These are phyloP conservation scores for Ptiloglossa arizonensis DNA, from an alignment of 1,140 invertebrate species.

Conservation along the genomic window DNA sequence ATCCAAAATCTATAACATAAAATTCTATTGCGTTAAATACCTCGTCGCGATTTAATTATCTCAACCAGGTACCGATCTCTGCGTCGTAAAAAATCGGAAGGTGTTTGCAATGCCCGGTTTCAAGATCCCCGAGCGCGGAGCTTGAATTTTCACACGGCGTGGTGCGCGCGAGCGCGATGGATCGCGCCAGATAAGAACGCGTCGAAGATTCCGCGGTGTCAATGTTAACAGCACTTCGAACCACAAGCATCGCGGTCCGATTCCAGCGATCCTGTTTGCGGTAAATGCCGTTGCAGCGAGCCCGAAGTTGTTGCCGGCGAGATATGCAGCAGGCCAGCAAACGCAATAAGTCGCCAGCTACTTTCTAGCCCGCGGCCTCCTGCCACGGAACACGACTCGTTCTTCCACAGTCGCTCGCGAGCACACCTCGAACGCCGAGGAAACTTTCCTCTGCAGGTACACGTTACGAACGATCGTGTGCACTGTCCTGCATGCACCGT, in stretches of 20 bases:
- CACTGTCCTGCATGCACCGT: background rate
- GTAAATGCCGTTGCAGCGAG: conserved; percentile 58
- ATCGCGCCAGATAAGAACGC: background rate
- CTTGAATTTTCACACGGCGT: background rate
- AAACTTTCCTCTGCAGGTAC: conserved; percentile 1
- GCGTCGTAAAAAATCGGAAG: too few species aligned
- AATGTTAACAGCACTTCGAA: conserved; percentile 15
- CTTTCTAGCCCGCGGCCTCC: conserved; percentile 68
- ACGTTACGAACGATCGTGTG: background rate
- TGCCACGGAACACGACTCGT: conserved; percentile 19
- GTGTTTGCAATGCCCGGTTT: too few species aligned
- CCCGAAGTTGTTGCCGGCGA: conserved; percentile 28
- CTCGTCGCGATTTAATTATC: too few species aligned
- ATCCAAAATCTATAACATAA: too few species aligned
- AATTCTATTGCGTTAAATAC: too few species aligned
- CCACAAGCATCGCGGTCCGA: conserved; percentile 29
- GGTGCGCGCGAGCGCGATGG: background rate
- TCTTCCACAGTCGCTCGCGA: conserved; percentile 8
- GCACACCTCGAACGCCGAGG: background rate
- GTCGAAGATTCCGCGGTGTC: conserved; percentile 27
- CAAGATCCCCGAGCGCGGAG: background rate
- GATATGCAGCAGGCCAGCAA: conserved; percentile 45
- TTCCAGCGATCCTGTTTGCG: conserved; percentile 50
- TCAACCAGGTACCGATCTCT: too few species aligned
- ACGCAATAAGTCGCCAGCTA: conserved; percentile 60